Percentiles rank a stretch among this genome's conserved stretches.
Conservation (phyloP, 2,797 vertebrate genomes). For the Oceanodroma leucorhoa region DNA sequence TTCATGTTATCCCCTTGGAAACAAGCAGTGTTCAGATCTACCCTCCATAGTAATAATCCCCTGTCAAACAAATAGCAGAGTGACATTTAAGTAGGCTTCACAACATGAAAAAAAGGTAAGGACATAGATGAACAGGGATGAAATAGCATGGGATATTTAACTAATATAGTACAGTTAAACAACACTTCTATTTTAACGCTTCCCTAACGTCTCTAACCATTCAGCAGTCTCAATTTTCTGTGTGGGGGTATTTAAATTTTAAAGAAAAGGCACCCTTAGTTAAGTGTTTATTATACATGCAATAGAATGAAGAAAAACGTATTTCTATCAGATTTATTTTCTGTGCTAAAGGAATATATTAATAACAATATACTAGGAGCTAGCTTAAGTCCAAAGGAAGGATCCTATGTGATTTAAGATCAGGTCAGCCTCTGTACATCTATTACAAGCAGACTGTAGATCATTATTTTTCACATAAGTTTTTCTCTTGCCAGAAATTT, state of each 20-base stretch:
- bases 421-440: background rate
- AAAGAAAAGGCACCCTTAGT: background rate
- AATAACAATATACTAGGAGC: background rate
- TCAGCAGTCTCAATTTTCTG: background rate
- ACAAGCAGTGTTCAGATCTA: slow-evolving; percentile 17
- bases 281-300: background rate
- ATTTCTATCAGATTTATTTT: background rate
- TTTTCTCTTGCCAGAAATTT: background rate
- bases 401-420: background rate
- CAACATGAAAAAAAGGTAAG: background rate
- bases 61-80: background rate
- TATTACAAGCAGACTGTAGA: background rate
- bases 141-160: background rate
- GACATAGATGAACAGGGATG: background rate
- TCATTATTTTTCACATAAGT: background rate
- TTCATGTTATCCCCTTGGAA: slow-evolving; percentile 22
- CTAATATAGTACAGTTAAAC: background rate
- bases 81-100: slow-evolving; percentile 33
- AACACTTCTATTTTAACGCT: background rate
- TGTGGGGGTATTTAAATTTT: background rate
- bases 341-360: background rate
- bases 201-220: background rate
- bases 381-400: background rate
- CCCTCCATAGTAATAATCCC: slow-evolving; percentile 11
- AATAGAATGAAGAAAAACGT: background rate